Evolutionary conservation across 2,113 vertebrate species (phyloP).

Genomic region (Anarhynchus alexandrinus): DNA sequence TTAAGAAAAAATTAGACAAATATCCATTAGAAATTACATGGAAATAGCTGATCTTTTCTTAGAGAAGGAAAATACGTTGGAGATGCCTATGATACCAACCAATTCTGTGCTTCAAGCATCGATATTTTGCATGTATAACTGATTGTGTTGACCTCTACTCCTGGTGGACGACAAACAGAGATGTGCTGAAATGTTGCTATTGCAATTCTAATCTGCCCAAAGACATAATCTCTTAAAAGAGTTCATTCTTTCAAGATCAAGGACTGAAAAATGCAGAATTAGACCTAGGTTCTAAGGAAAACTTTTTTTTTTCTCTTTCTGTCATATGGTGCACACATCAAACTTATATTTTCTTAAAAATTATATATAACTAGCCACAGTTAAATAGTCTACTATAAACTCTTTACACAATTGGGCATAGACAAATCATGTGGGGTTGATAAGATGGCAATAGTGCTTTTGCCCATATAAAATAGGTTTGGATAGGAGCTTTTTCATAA

Average conservation of each 20-base stretch:
- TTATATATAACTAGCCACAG: fast-evolving
- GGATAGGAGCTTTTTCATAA: background rate
- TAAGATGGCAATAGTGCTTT: background rate
- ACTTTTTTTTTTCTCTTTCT: background rate
- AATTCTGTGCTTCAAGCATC: background rate
- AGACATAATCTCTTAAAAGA: background rate
- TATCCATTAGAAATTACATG: background rate
- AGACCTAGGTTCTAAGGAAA: background rate
- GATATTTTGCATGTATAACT: background rate
- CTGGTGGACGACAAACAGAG: background rate
- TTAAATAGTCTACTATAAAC: background rate
- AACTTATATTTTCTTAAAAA: background rate
- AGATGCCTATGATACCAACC: background rate
- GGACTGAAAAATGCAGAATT: background rate
- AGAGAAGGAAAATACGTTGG: background rate
- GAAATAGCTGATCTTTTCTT: background rate
- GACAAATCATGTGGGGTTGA: background rate
- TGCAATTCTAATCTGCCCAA: background rate
- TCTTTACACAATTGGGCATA: background rate
- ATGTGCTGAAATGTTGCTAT: background rate
- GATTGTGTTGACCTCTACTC: background rate
- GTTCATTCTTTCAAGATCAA: background rate
- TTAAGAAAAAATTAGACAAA: background rate
- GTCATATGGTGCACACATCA: background rate
- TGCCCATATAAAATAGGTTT: background rate